Evolutionary conservation across 1,140 invertebrate genomes (phyloP).

Genomic region (Tetramorium simillimum): DNA sequence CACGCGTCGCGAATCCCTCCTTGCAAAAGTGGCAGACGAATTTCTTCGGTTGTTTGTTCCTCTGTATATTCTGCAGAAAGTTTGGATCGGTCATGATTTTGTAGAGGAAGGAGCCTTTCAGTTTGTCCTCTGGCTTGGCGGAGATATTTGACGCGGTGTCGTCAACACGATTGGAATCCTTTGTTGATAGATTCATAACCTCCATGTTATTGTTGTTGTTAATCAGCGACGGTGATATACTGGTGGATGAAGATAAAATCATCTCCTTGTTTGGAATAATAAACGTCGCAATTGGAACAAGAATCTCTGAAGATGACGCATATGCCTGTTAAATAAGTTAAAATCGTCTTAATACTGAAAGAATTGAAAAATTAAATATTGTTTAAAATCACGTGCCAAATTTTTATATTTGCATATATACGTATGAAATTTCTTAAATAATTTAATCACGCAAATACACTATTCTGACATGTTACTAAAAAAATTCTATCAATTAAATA

Average conservation of each 20-base stretch:
- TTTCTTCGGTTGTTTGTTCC: conserved; percentile 62
- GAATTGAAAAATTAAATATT: neutral
- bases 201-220: conserved; percentile 58
- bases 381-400: neutral
- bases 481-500: neutral
- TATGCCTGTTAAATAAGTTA: conserved; percentile 1
- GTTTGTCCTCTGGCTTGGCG: conserved; percentile 45
- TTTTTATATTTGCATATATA: neutral
- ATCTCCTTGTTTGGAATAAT: neutral
- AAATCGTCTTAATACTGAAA: neutral
- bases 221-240: neutral
- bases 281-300: neutral
- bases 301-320: conserved; percentile 3
- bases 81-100: conserved; percentile 81
- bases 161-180: conserved; percentile 38
- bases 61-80: conserved; percentile 75
- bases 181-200: conserved; percentile 57
- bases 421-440: neutral
- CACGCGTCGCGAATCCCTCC: conserved; percentile 70
- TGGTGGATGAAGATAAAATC: conserved; percentile 35
- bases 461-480: neutral
- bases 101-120: conserved; percentile 79
- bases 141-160: neutral
- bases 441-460: neutral
- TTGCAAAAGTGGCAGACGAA: conserved; percentile 78